Evolutionary conservation across 2,113 vertebrate genomes (phyloP).

Genomic region (Rhodinocichla rosea): DNA sequence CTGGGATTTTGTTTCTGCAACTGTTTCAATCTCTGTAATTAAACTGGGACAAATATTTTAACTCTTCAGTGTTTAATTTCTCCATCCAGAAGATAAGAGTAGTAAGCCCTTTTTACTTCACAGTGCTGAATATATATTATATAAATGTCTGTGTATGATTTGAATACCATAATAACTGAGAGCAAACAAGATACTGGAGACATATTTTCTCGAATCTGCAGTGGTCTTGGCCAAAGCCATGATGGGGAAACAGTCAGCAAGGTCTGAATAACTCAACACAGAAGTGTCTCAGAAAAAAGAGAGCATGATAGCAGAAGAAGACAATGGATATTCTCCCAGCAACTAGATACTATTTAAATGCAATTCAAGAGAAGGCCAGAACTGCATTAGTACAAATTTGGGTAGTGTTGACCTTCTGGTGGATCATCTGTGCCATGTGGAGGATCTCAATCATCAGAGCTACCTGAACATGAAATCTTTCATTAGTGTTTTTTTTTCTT

Average conservation of each 20-base stretch:
- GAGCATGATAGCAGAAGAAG: background rate
- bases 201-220: background rate
- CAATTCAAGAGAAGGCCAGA: background rate
- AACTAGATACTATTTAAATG: background rate
- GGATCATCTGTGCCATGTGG: background rate
- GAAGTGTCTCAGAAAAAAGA: background rate
- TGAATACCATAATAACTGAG: background rate
- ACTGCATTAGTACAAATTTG: background rate
- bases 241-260: background rate
- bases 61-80: background rate
- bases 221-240: background rate
- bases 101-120: background rate
- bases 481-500: too few relatives aligned
- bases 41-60: background rate
- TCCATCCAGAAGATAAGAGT: background rate
- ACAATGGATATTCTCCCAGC: background rate
- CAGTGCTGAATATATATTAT: background rate
- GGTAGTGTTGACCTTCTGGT: background rate
- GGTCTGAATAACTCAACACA: background rate
- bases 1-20: background rate
- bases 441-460: background rate
- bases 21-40: background rate
- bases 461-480: background rate
- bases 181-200: background rate
- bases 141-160: rapidly evolving